phyloP scores from a whole-genome alignment of 2,113 vertebrate genomes.

The Agelaius tricolor region DNA sequence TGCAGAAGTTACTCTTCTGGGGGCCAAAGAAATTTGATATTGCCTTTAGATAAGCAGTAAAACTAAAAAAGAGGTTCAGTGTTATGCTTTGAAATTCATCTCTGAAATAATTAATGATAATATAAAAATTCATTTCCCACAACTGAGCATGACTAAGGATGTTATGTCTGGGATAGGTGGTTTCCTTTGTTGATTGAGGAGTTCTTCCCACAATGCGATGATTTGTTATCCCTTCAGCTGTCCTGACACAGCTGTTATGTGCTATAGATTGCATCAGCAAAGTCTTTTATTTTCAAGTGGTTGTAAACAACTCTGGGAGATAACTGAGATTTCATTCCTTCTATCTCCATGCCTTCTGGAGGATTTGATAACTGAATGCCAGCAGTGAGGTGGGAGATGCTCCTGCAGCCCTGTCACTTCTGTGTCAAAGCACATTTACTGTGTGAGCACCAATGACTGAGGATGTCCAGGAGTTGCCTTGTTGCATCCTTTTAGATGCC shows the following conservation, averaged over 20 bases:
- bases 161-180: neutral
- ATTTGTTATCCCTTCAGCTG: neutral
- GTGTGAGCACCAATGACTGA: neutral
- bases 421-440: neutral
- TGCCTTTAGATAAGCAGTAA: neutral
- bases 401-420: neutral
- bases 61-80: neutral
- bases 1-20: neutral
- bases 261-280: neutral
- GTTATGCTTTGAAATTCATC: neutral
- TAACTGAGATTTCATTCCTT: neutral
- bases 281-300: neutral
- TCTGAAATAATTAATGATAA: neutral
- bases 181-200: neutral
- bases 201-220: neutral
- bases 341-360: neutral
- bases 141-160: neutral
- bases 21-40: neutral
- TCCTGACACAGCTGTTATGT: neutral
- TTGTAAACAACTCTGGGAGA: neutral
- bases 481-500: neutral
- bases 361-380: neutral
- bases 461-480: neutral
- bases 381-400: neutral
- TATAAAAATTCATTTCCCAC: neutral